Evolutionary conservation across 2,888 invertebrate species (phyloP).

Genomic region (Cataglyphis rosenhaueri): DNA sequence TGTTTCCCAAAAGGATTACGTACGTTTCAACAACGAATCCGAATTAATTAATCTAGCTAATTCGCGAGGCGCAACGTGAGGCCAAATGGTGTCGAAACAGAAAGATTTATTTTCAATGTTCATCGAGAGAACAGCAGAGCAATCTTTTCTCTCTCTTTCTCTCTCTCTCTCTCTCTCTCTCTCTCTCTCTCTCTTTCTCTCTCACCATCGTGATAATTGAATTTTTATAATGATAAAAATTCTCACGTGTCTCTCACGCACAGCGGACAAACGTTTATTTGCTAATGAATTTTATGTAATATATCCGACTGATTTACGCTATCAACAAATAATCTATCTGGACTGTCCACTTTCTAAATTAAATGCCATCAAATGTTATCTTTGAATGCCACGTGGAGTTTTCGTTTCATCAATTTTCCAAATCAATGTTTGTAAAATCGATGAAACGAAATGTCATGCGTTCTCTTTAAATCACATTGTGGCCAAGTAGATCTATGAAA

Average conservation of each 20-base stretch:
- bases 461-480: constrained; percentile 36
- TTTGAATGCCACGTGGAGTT: not conserved
- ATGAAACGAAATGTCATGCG: not conserved
- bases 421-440: not conserved
- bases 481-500: not conserved
- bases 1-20: constrained; percentile 71
- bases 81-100: constrained; percentile 41
- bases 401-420: not conserved
- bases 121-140: constrained; percentile 19
- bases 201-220: constrained; percentile 49
- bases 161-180: not conserved
- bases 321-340: not conserved
- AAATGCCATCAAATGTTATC: constrained; percentile 24
- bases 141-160: not conserved
- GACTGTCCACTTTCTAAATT: constrained; percentile 22
- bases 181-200: no score
- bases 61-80: constrained; percentile 63
- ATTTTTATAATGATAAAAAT: constrained; percentile 51
- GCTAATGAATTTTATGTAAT: constrained; percentile 10
- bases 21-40: constrained; percentile 71
- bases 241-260: constrained; percentile 7
- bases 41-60: constrained; percentile 75
- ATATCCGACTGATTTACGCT: not conserved
- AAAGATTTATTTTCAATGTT: constrained; percentile 56
- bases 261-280: constrained; percentile 39